Evolutionary conservation across 2,888 invertebrate genomes (phyloP), one percentile per base, ranked within the genome.

Genomic region (Carterocephalus palaemon): DNA sequence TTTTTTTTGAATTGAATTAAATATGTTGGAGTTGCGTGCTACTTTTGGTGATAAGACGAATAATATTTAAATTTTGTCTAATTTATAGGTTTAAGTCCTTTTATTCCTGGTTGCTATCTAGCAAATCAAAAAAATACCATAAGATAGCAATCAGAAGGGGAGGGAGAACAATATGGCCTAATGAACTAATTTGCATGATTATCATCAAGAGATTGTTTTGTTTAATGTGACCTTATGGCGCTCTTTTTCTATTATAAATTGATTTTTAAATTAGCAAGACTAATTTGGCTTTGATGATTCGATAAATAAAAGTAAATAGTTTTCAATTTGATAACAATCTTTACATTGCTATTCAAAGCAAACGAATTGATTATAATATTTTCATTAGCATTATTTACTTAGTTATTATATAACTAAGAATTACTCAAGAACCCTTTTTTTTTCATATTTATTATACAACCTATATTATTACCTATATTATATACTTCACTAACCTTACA

Each of bases 141-240:
- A 9, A 40, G 51, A 51, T 51, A 46, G 28, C 9, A 26, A 53
- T 53, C 53, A 20, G 16, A 17, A 43, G 72, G 72, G 74, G 62
- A 48, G 59, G 63, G 47, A 33, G 57, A 56, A 52, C 64, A 70
- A 70, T 65, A 67, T 71, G 71, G 65, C 46, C 52, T 53, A 59
- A 55, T 49, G 28, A 33, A 61, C 64, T 67, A 68, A 71, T 70
- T 74, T 64, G 66, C 65, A 65, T 65, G 59, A 62, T 58, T 63
- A 63, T 62, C 71, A 69, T 75, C 49, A 50, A 56, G 59, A 70
- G 67, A 47, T 72, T 71, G 75, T 71, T 64, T 65, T 73, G 74
- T 75, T 75, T 70, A 70, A 23, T 40, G 66, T 68, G 70, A 72
- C 77, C 76, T 54, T 80, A 75, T 79, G 79, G 43, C 51, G 51